Base-by-base conservation (phyloP, 37 sponge, comb jelly and placozoan genomes). In the Tethya wilhelma region DNA sequence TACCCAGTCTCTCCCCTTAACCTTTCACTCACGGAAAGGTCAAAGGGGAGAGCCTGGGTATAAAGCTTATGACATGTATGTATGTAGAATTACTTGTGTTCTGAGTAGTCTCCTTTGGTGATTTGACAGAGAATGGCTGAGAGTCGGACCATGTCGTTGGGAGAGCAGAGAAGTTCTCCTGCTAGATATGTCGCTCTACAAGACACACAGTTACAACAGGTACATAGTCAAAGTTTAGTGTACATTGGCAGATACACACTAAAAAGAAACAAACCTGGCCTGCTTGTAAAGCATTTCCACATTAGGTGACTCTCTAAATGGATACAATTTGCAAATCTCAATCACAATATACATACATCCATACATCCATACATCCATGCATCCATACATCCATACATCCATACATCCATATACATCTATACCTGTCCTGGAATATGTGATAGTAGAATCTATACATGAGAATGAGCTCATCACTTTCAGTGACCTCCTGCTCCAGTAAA, bases 381-480 rank as follows among this genome's bases (percentile, higher is more conserved):
- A n/a, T n/a, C n/a, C n/a, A n/a, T n/a, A n/a, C n/a, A n/a, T n/a
- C n/a, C n/a, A n/a, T n/a, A n/a, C n/a, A n/a, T n/a, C n/a, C n/a
- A n/a, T n/a, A n/a, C n/a, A n/a, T n/a, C n/a, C n/a, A n/a, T n/a
- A n/a, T n/a, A n/a, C 28, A 14, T 12, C 5, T 38, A 23, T 2
- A 85, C 82, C 80, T 85, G 30, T 88, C 71, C 44, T 89, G 70
- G 2, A 83, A 67, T 78, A 86, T 86, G 79, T 96, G 79, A 69
- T 96, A 96, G 80, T 79, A 87, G 46, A 72, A 96, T 64, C 96
- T 74, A 80, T 86, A 92, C 93, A 92, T 96, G 38, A 96, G 78
- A n/a, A 96, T 92, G 43, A 96, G 77, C 58, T 96, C 93, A 64
- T 96, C 96, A 26, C 71, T 65, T 25, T 83, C 90, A 32, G 83